A percentile compares a stretch with the other conserved stretches of the same genome.
phyloP scores from a whole-genome alignment of 1,140 invertebrate genomes.

The Bombus difficillimus region DNA sequence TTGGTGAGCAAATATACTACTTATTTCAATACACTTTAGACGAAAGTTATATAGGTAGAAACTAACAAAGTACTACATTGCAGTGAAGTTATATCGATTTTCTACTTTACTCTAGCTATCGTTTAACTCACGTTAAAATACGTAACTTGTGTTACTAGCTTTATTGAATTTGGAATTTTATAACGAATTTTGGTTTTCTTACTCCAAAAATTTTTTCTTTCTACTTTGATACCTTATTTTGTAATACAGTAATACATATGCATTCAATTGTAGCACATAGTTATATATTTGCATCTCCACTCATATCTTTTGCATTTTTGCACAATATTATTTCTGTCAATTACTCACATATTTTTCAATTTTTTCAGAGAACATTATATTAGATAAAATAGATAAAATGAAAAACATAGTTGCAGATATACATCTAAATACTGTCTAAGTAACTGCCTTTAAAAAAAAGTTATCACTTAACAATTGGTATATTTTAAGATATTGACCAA shows the following conservation, averaged over 20 bases:
- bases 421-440: too few species aligned
- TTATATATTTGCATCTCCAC: not conserved
- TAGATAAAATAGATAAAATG: not conserved
- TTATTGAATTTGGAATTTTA: not conserved
- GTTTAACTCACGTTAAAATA: conserved; percentile 12
- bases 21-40: not conserved
- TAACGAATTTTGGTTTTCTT: not conserved
- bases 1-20: conserved; percentile 33
- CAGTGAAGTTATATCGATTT: conserved; percentile 57
- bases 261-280: too few species aligned
- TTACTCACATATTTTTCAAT: not conserved
- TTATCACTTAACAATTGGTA: not conserved
- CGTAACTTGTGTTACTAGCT: not conserved
- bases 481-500: not conserved
- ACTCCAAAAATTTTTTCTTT: not conserved
- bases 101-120: conserved; percentile 37
- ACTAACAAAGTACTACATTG: conserved; percentile 30
- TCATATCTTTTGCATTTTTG: too few species aligned
- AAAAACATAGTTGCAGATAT: not conserved
- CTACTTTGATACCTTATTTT: not conserved
- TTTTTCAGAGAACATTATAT: not conserved
- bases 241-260: not conserved
- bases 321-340: not conserved
- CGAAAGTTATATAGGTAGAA: not conserved
- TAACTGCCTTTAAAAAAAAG: not conserved